Conservation (phyloP, 2,797 vertebrate genomes). For the Mormyrus hasselquistii region DNA sequence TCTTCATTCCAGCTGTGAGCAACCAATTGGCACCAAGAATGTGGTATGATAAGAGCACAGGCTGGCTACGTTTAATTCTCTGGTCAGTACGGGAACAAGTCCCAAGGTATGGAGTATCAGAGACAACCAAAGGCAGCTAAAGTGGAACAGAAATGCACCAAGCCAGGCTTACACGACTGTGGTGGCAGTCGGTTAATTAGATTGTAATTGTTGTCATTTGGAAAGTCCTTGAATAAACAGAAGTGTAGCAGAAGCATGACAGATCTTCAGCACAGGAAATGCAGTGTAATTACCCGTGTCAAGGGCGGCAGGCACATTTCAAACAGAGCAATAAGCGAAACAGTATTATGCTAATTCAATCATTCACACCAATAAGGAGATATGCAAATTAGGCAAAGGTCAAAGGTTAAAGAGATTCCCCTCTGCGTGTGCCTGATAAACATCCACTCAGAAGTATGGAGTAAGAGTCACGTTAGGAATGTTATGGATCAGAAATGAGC, state of each 20-base stretch:
- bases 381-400: not conserved
- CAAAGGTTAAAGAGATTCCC: not conserved
- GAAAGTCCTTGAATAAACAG: constrained; percentile 28
- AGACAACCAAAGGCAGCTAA: not conserved
- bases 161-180: not conserved
- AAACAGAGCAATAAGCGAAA: not conserved
- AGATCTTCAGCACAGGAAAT: constrained; percentile 8
- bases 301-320: constrained; percentile 15
- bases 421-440: not conserved
- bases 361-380: not conserved
- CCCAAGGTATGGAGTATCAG: not conserved
- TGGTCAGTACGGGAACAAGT: not conserved
- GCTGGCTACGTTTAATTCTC: not conserved
- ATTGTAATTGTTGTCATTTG: constrained; percentile 27
- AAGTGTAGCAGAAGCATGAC: constrained; percentile 4
- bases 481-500: not conserved
- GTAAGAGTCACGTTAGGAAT: not conserved
- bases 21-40: not conserved
- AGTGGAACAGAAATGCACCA: not conserved
- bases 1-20: not conserved
- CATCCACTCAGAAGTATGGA: not conserved
- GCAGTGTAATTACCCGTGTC: constrained; percentile 12
- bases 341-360: constrained; percentile 14
- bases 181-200: constrained; percentile 21
- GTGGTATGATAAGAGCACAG: not conserved